These are phyloP conservation scores for Esperia sulphurella DNA, from an alignment of 2,888 invertebrate species.

Conservation along the genomic window DNA sequence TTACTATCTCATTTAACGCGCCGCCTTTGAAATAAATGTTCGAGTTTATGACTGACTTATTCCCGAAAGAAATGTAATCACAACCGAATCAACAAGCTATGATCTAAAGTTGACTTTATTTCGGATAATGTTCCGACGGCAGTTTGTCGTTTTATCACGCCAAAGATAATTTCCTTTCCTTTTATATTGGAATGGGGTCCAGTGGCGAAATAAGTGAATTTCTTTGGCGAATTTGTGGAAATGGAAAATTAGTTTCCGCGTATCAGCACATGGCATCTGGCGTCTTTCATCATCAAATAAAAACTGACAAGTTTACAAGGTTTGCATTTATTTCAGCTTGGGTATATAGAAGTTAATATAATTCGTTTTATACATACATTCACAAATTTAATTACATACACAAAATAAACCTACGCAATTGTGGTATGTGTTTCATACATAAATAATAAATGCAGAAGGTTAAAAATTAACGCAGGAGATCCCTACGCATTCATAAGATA, in stretches of 20 bases:
- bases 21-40: constrained; percentile 55
- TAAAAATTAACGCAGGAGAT: too few species aligned
- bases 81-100: constrained; percentile 17
- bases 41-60: constrained; percentile 41
- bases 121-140: too few species aligned
- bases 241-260: constrained; percentile 6
- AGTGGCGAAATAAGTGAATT: constrained; percentile 27
- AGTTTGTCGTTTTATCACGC: too few species aligned
- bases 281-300: constrained; percentile 42
- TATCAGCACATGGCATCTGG: constrained; percentile 23
- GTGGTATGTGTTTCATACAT: too few species aligned
- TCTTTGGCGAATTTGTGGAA: constrained; percentile 20
- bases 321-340: constrained; percentile 16
- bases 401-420: too few species aligned
- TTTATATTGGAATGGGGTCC: constrained; percentile 17
- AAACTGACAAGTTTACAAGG: constrained; percentile 13
- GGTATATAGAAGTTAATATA: neutral
- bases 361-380: neutral
- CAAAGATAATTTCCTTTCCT: constrained; percentile 28
- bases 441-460: too few species aligned
- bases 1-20: constrained; percentile 61
- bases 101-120: constrained; percentile 5
- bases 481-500: too few species aligned
- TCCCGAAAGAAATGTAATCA: constrained; percentile 39
- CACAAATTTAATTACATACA: too few species aligned